Evolutionary conservation across 2,113 vertebrate species (phyloP).

Genomic region (Silurus asotus): DNA sequence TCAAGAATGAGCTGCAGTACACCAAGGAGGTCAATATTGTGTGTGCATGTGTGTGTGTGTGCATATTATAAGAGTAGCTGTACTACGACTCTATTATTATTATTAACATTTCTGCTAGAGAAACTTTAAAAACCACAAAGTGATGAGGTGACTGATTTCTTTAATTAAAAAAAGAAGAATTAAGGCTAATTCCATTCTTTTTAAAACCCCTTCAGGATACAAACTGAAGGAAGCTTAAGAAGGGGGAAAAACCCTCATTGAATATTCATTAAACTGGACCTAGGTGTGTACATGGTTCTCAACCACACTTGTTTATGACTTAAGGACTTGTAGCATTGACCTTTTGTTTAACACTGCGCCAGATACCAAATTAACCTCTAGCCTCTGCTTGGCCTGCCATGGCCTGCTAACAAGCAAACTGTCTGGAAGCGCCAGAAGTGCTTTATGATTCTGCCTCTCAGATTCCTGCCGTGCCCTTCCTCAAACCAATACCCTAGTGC

Average conservation of each 20-base stretch:
- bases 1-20: conserved; percentile 47
- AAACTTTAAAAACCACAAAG: background rate
- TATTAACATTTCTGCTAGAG: background rate
- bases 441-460: conserved; percentile 70
- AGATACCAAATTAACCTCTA: conserved; percentile 84
- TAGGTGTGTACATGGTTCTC: conserved; percentile 78
- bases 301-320: conserved; percentile 81
- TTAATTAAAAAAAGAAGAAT: conserved; percentile 29
- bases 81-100: conserved; percentile 14
- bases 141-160: conserved; percentile 21
- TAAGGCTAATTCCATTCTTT: conserved; percentile 24
- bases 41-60: conserved; percentile 26
- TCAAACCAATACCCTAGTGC: conserved; percentile 29
- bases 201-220: conserved; percentile 57
- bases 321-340: conserved; percentile 82
- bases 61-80: background rate
- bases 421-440: conserved; percentile 76
- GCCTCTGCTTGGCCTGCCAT: conserved; percentile 73
- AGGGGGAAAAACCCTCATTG: conserved; percentile 66
- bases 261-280: conserved; percentile 79
- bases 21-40: conserved; percentile 39
- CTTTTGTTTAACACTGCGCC: conserved; percentile 79
- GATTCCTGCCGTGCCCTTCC: conserved; percentile 46
- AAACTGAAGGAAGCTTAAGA: conserved; percentile 56
- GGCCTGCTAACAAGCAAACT: conserved; percentile 81